Percentiles rank a stretch among this genome's conserved stretches.
Evolutionary conservation across 2,113 vertebrate species (phyloP).

Genomic region (Glaucomys volans): DNA sequence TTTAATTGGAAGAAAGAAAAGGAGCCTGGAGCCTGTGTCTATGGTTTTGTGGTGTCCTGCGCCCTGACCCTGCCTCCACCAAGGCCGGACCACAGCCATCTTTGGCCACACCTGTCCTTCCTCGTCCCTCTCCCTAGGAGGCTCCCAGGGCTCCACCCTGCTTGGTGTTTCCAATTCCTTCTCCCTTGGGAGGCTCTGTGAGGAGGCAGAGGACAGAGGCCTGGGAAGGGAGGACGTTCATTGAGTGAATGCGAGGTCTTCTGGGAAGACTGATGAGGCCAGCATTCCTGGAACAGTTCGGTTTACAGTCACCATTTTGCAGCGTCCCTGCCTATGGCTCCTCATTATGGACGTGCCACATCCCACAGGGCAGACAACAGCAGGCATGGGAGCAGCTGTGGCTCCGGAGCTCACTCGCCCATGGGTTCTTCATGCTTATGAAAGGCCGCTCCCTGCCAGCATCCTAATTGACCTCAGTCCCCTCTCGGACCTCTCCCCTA

Average conservation of each 20-base stretch:
- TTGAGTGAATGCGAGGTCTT: background rate
- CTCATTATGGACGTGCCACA: accelerated
- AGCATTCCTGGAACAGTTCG: accelerated
- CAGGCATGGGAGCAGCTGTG: background rate
- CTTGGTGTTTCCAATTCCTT: background rate
- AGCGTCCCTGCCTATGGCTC: accelerated
- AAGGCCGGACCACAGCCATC: accelerated
- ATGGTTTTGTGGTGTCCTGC: background rate
- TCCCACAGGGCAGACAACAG: accelerated
- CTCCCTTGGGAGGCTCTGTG: background rate
- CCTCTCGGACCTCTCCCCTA: background rate
- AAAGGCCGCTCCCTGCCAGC: background rate
- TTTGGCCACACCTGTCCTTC: background rate
- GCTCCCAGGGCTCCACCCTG: no score
- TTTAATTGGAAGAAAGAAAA: background rate
- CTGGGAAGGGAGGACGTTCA: accelerated
- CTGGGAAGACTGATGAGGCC: background rate
- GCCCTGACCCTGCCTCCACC: background rate
- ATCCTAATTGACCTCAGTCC: background rate
- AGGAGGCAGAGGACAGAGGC: background rate
- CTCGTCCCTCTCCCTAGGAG: background rate
- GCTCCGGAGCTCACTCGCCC: background rate
- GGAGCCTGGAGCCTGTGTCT: background rate
- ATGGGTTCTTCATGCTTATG: background rate
- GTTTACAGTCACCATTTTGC: accelerated